Percentiles rank a stretch among this genome's conserved stretches.
Conservation (phyloP, 1,140 invertebrate species). For the Polypedilum pembai region DNA sequence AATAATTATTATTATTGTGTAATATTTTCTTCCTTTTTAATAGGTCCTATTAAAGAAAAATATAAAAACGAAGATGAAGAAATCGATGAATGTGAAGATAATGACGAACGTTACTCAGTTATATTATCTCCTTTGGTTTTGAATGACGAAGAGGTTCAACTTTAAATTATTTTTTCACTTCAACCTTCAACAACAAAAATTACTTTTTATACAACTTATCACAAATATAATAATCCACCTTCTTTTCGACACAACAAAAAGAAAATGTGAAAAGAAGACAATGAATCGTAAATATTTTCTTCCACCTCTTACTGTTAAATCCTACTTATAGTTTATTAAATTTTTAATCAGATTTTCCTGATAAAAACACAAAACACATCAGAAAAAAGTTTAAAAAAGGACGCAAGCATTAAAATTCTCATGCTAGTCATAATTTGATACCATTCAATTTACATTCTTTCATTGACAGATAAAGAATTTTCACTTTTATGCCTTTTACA, state of each 20-base stretch:
- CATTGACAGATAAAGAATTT: too few relatives aligned
- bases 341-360: not conserved
- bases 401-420: not conserved
- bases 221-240: too few relatives aligned
- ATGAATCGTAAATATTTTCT: not conserved
- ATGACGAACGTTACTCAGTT: not conserved
- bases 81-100: not conserved
- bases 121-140: not conserved
- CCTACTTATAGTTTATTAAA: not conserved
- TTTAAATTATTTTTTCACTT: not conserved
- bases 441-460: not conserved
- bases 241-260: not conserved
- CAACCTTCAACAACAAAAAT: not conserved
- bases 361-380: not conserved
- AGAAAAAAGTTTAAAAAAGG: not conserved
- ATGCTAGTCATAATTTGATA: conserved; percentile 1
- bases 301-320: not conserved
- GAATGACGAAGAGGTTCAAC: not conserved
- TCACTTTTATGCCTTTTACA: too few relatives aligned
- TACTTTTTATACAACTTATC: not conserved
- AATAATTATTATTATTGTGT: not conserved
- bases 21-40: not conserved
- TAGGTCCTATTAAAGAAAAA: not conserved
- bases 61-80: not conserved
- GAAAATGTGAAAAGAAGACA: not conserved